Conservation (phyloP, 2,888 invertebrate species). For the Cantharis flavilabris region DNA sequence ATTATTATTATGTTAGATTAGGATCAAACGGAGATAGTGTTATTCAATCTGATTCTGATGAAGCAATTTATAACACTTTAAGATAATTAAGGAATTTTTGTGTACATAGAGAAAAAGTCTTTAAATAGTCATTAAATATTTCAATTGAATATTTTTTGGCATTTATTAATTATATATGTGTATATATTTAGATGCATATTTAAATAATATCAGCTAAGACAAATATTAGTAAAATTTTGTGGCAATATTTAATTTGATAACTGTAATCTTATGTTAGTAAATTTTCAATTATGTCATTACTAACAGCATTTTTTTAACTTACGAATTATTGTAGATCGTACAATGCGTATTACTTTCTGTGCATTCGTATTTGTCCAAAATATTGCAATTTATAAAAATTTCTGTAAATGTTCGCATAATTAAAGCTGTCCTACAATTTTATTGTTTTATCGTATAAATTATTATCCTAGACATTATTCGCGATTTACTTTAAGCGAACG, state of each 20-base stretch:
- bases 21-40: slow-evolving; percentile 54
- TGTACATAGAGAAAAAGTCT: neutral
- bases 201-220: neutral
- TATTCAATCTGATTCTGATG: slow-evolving; percentile 53
- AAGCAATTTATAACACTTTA: slow-evolving; percentile 54
- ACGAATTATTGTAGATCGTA: neutral
- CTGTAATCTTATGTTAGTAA: neutral
- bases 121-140: neutral
- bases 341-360: neutral
- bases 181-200: neutral
- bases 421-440: neutral
- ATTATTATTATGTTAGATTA: slow-evolving; percentile 51
- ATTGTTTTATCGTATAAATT: neutral
- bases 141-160: neutral
- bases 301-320: neutral
- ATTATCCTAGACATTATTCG: neutral
- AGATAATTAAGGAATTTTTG: slow-evolving; percentile 35
- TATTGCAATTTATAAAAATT: neutral
- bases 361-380: neutral
- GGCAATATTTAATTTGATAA: neutral
- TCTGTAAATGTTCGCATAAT: neutral
- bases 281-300: neutral
- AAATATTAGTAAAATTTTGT: neutral
- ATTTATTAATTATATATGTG: neutral
- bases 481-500: too few species aligned